phyloP scores from a whole-genome alignment of 2,113 vertebrate genomes.

The Anser brachyrhynchus region DNA sequence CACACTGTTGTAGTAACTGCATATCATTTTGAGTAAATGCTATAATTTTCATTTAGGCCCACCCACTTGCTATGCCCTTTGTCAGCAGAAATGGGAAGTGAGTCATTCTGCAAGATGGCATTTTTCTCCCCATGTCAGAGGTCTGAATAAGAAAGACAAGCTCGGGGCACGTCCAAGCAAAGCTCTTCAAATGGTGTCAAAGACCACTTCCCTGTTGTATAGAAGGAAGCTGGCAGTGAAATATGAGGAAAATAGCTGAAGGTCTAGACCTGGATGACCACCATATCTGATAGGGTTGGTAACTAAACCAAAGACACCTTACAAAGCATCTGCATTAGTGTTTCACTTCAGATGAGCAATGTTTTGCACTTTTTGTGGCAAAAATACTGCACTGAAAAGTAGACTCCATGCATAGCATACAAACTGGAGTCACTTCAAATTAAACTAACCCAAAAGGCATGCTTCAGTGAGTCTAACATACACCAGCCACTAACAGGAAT shows the following conservation, averaged over 20 bases:
- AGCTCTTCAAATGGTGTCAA: not conserved
- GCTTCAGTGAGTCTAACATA: not conserved
- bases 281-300: not conserved
- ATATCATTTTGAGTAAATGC: not conserved
- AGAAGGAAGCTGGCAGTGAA: not conserved
- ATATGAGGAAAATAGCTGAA: not conserved
- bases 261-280: not conserved
- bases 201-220: not conserved
- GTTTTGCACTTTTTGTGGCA: not conserved
- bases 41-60: not conserved
- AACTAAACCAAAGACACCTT: not conserved
- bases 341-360: not conserved
- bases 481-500: not conserved
- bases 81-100: constrained; percentile 9
- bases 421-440: not conserved
- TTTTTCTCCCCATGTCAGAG: not conserved
- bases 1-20: not conserved
- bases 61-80: not conserved
- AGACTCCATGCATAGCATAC: not conserved
- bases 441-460: not conserved
- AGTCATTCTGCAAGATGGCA: not conserved
- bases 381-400: not conserved
- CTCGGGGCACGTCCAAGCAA: not conserved
- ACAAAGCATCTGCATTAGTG: not conserved
- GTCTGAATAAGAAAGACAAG: not conserved